A percentile compares a stretch with the other conserved stretches of the same genome.
phyloP scores from a whole-genome alignment of 92 coral and sea anemone species.

The Isaurus tuberculatus region DNA sequence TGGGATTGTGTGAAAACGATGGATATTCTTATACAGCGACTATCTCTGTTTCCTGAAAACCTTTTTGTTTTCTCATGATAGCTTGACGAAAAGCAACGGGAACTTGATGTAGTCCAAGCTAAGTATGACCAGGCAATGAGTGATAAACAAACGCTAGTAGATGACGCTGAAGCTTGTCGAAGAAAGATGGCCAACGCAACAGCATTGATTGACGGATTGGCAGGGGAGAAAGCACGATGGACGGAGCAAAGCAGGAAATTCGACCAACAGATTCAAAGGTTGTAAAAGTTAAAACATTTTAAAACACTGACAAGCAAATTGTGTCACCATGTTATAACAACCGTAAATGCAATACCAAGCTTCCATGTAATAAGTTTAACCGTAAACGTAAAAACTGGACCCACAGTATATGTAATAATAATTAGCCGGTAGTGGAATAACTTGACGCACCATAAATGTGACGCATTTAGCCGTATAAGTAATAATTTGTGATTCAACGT shows the following conservation, averaged over 20 bases:
- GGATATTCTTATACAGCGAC: background rate
- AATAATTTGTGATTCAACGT: too few species aligned
- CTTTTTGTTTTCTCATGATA: conserved; percentile 15
- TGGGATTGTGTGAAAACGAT: background rate
- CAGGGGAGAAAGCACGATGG: conserved; percentile 98
- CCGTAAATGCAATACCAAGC: too few species aligned
- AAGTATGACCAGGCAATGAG: conserved; percentile 97
- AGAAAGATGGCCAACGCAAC: conserved; percentile 99
- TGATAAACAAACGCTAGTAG: conserved; percentile 93
- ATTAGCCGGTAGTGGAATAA: too few species aligned
- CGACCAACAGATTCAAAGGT: conserved; percentile 99
- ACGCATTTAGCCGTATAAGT: too few species aligned
- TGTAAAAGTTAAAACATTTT: background rate
- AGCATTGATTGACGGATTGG: conserved; percentile 96
- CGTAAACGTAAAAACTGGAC: too few species aligned
- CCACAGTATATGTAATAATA: too few species aligned
- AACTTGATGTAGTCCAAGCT: conserved; percentile 94
- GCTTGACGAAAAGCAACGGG: conserved; percentile 95
- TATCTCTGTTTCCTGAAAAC: background rate
- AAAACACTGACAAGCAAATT: background rate
- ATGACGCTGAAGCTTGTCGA: conserved; percentile 98
- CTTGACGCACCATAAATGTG: too few species aligned
- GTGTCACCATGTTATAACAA: too few species aligned
- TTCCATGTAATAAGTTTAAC: too few species aligned
- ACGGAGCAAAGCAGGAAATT: conserved; percentile 99